A percentile compares a stretch with the other conserved stretches of the same genome.
phyloP scores from a whole-genome alignment of 1,140 invertebrate genomes.

The Charaxes varanes region DNA sequence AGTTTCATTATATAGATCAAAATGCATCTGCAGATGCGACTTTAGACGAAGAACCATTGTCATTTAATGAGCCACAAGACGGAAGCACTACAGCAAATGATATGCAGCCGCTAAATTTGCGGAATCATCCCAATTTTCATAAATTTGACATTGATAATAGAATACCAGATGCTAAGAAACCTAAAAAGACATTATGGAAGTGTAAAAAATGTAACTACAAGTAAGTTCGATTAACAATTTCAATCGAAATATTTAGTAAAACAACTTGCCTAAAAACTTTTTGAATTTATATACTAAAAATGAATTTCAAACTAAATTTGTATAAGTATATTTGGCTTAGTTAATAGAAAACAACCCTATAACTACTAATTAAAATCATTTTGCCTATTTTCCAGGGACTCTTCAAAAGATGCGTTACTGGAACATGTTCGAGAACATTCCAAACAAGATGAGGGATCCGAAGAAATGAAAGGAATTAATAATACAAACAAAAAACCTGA shows the following conservation, averaged over 20 bases:
- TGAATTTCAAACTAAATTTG: slow-evolving; percentile 5
- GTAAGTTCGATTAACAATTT: slow-evolving; percentile 71
- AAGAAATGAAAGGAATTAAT: slow-evolving; percentile 26
- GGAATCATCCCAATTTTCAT: slow-evolving; percentile 44
- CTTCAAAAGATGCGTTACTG: slow-evolving; percentile 64
- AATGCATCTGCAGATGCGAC: slow-evolving; percentile 40
- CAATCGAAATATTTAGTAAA: too few species aligned
- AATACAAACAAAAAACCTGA: slow-evolving; percentile 43
- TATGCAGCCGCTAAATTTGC: slow-evolving; percentile 66
- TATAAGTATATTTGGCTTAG: neutral
- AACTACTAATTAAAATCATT: too few species aligned
- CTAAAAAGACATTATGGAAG: slow-evolving; percentile 76
- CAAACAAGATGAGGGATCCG: slow-evolving; percentile 28
- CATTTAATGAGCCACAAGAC: slow-evolving; percentile 40
- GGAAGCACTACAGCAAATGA: slow-evolving; percentile 34
- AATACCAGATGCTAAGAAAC: slow-evolving; percentile 56
- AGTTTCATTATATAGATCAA: slow-evolving; percentile 57
- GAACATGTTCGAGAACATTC: slow-evolving; percentile 68
- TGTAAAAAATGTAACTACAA: slow-evolving; percentile 90
- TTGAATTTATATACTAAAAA: too few species aligned
- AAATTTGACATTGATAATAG: slow-evolving; percentile 40
- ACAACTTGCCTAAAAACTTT: too few species aligned
- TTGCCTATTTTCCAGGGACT: slow-evolving; percentile 49
- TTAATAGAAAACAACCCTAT: too few species aligned
- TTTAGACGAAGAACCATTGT: slow-evolving; percentile 48